These are phyloP conservation scores for Eristalis intricaria DNA, from an alignment of 2,888 invertebrate genomes.

Conservation along the genomic window DNA sequence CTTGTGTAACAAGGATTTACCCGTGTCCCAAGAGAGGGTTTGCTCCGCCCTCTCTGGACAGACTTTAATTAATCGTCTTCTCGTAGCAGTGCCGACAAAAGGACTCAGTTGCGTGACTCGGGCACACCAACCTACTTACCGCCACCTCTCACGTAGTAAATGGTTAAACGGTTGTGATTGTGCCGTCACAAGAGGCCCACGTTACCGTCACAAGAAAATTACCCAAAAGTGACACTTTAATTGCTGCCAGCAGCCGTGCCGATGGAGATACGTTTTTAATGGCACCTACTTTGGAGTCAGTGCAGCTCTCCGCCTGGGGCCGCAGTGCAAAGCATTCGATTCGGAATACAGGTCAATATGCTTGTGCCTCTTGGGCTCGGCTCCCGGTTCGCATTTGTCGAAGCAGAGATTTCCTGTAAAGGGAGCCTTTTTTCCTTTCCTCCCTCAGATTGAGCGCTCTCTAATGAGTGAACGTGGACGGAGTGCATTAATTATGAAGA, in stretches of 20 bases:
- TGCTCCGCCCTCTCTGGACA: neutral
- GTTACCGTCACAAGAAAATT: conserved; percentile 44
- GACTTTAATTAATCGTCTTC: neutral
- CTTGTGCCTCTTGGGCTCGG: conserved; percentile 25
- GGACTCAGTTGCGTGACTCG: conserved; percentile 36
- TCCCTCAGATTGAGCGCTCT: conserved; percentile 44
- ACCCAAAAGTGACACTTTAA: conserved; percentile 55
- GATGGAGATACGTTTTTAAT: conserved; percentile 32
- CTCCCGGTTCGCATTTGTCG: too few species aligned
- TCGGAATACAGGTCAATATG: conserved; percentile 65
- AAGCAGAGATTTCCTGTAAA: conserved; percentile 47
- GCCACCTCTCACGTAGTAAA: neutral
- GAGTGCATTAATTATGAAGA: conserved; percentile 61
- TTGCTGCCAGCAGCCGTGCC: conserved; percentile 19
- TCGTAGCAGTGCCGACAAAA: conserved; percentile 12
- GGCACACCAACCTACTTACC: neutral
- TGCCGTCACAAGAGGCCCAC: conserved; percentile 1
- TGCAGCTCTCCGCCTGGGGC: neutral
- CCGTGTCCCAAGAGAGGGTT: neutral
- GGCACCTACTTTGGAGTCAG: conserved; percentile 38
- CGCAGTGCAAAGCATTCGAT: conserved; percentile 39
- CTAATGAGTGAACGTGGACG: conserved; percentile 47
- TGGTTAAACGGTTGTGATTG: conserved; percentile 11
- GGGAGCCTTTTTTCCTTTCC: neutral
- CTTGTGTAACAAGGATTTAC: conserved; percentile 18